Evolutionary conservation across 2,888 invertebrate genomes (phyloP), one percentile per base, ranked within the genome.

Genomic region (Eretmocerus hayati): DNA sequence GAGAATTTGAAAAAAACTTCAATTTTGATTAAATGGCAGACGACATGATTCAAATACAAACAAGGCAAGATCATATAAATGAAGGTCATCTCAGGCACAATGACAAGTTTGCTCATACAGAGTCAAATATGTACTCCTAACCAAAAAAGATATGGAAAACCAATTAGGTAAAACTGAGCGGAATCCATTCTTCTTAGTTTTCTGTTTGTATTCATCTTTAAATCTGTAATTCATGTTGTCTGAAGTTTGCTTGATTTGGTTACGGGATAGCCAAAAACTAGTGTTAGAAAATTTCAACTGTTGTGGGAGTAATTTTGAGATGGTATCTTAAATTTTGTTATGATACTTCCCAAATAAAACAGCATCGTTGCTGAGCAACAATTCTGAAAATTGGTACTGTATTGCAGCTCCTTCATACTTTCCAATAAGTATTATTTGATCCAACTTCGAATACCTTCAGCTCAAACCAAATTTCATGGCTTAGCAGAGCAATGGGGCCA

Each of bases 81-180:
- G n/a, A n/a, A n/a, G n/a, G n/a, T n/a, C n/a, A n/a, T n/a, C n/a
- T n/a, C n/a, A n/a, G n/a, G n/a, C n/a, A n/a, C n/a, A n/a, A n/a
- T n/a, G n/a, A n/a, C n/a, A n/a, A n/a, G n/a, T n/a, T n/a, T n/a
- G n/a, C n/a, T n/a, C n/a, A n/a, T n/a, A n/a, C n/a, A n/a, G n/a
- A n/a, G n/a, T 16, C 20, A 45, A 39, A 43, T 18, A 19, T 33
- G 36, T n/a, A 30, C 40, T 41, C 44, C 48, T 54, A 48, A 54
- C 50, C 50, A 54, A 46, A 20, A 23, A 48, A 36, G 44, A 30
- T 5, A 53, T 38, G 36, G 53, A 46, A 48, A 54, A 46, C 53
- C 53, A 53, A 46, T 50, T 42, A 26, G 45, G 50, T n/a, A 48
- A 22, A 9, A 43, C 41, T n/a, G 38, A 44, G 38, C 20, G 31